These are phyloP conservation scores for Protodeltote pygarga DNA, from an alignment of 2,888 invertebrate species.

Conservation along the genomic window DNA sequence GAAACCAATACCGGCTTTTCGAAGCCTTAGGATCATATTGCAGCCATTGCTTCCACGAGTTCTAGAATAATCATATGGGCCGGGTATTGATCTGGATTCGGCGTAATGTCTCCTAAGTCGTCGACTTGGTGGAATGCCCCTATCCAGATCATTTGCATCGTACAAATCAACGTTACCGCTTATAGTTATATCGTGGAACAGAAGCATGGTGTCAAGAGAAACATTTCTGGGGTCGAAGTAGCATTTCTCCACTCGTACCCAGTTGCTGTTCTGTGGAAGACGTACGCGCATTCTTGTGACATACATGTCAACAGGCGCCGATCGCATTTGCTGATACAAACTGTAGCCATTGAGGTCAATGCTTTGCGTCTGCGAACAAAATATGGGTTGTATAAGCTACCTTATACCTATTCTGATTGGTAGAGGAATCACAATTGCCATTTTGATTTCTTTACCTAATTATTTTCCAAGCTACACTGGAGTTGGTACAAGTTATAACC, in stretches of 20 bases:
- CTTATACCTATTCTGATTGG: too few species aligned
- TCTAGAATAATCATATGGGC: conserved; percentile 64
- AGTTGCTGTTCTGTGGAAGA: conserved; percentile 88
- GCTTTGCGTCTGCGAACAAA: conserved; percentile 74
- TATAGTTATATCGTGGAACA: conserved; percentile 93
- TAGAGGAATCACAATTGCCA: too few species aligned
- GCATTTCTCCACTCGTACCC: conserved; percentile 92
- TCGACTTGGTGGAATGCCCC: conserved; percentile 65
- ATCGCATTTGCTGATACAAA: conserved; percentile 88
- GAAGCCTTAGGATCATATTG: conserved; percentile 92
- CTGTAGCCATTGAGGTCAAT: conserved; percentile 89
- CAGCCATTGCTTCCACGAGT: conserved; percentile 86
- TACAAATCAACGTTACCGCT: conserved; percentile 91
- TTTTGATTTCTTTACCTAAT: too few species aligned
- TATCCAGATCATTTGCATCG: conserved; percentile 75
- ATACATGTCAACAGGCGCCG: conserved; percentile 89
- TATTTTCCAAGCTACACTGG: too few species aligned
- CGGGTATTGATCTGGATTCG: conserved; percentile 69
- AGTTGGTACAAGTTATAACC: too few species aligned
- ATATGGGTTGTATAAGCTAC: conserved; percentile 15
- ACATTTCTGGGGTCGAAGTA: conserved; percentile 91
- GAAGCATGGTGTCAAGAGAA: conserved; percentile 91
- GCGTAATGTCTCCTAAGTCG: conserved; percentile 73
- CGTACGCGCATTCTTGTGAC: conserved; percentile 90
- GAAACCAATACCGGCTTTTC: conserved; percentile 93